phyloP scores from a whole-genome alignment of 35 echinoderm and acorn worm genomes.

The Nesometra sesokonis region DNA sequence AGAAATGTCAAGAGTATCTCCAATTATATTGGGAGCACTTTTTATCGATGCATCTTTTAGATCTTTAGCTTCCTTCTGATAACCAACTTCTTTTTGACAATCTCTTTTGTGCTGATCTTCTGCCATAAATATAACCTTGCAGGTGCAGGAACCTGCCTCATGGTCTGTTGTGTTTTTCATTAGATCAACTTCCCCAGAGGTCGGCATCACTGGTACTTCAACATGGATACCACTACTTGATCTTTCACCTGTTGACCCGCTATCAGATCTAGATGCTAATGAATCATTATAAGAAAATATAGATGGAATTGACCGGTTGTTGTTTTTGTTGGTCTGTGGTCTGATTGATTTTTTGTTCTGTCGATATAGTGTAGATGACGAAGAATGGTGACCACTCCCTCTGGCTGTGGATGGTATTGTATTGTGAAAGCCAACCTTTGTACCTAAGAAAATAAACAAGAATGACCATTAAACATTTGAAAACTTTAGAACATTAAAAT shows the following conservation, averaged over 20 bases:
- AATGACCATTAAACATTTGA: background rate
- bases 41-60: background rate
- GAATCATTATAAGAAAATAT: background rate
- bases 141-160: background rate
- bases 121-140: too few species aligned
- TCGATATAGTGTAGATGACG: background rate
- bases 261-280: background rate
- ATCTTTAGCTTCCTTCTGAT: background rate
- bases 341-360: background rate
- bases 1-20: too few species aligned
- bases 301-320: background rate
- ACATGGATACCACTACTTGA: background rate
- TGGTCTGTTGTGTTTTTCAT: background rate
- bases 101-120: too few species aligned
- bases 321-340: background rate
- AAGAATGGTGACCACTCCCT: background rate
- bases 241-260: background rate
- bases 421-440: background rate
- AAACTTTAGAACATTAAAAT: background rate
- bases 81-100: too few species aligned
- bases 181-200: background rate
- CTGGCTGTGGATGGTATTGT: background rate
- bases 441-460: background rate
- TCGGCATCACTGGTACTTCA: background rate
- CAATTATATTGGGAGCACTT: background rate